Evolutionary conservation across 2,797 vertebrate species (phyloP), one percentile per base, ranked within the genome.

Genomic region (Paguma larvata): DNA sequence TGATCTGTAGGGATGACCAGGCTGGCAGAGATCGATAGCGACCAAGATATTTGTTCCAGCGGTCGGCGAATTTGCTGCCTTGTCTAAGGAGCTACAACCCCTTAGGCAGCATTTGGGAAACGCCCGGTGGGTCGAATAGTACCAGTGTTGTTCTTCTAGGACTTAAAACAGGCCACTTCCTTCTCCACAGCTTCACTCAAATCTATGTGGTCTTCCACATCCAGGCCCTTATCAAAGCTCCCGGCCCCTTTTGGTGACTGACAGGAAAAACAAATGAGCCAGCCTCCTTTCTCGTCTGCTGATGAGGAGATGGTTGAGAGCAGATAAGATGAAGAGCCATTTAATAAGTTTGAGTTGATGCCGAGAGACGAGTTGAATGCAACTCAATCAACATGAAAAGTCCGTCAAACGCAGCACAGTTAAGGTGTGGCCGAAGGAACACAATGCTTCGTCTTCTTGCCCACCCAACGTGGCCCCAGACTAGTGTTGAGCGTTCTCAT

Each of bases 221-320:
- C 0, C 15, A 93, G 70, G 34, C 84, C 63, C 67, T 97, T 94
- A 93, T 97, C 91, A 75, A 89, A 93, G 80, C 79, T 82, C 68
- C 72, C 27, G 73, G 80, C 25, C n/a, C 56, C 87, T 87, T 93
- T 89, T 48, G 72, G 75, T 96, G 75, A 91, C 72, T 95, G 91
- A 93, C 85, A 85, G 82, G 89, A 94, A 63, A 90, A 85, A 90
- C 87, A 91, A 90, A 92, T 5, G 41, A 85, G 68, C 72, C 59
- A 79, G 51, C 48, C 85, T 97, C 82, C 68, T 75, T 38, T 93
- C 93, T 86, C 7, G 59, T 51, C 78, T 72, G 87, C 82, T 92
- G 87, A 91, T 94, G 89, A 90, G 59, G 21, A 93, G 95, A 95
- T 13, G 80, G 90, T 63, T 92, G 85, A 95, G 68, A 92, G 53